A percentile compares a stretch with the other conserved stretches of the same genome.
These are phyloP conservation scores for Drosophila pseudoobscura DNA, from an alignment of 1,140 invertebrate genomes.

Conservation along the genomic window DNA sequence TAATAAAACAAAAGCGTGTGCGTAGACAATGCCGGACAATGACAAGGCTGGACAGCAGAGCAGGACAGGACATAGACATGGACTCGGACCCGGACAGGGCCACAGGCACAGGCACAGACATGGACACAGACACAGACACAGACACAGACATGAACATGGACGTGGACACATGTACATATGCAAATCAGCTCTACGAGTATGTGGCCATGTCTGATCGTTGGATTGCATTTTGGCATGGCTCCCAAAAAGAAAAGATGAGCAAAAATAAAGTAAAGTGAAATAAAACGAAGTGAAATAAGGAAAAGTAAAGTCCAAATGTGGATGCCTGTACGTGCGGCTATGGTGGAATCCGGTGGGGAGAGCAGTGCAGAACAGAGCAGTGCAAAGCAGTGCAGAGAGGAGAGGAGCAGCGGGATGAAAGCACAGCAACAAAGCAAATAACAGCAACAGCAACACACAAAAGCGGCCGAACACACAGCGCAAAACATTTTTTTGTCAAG, in stretches of 20 bases:
- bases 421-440: slow-evolving; percentile 39
- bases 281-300: slow-evolving; percentile 25
- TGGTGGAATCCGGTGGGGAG: slow-evolving; percentile 20
- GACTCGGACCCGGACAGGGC: slow-evolving; percentile 3
- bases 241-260: slow-evolving; percentile 29
- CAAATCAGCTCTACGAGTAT: too few species aligned
- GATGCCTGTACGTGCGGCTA: slow-evolving; percentile 70
- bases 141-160: slow-evolving; percentile 39
- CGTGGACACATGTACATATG: too few species aligned
- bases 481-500: slow-evolving; percentile 78
- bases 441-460: slow-evolving; percentile 59
- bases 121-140: slow-evolving; percentile 26
- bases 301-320: slow-evolving; percentile 58
- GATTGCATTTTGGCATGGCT: slow-evolving; percentile 47
- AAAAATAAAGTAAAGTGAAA: slow-evolving; percentile 32
- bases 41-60: slow-evolving; percentile 29
- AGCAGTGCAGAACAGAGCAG: background rate
- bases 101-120: slow-evolving; percentile 26
- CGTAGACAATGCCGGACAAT: slow-evolving; percentile 53
- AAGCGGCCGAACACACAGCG: slow-evolving; percentile 79
- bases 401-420: background rate
- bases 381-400: background rate
- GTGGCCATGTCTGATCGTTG: slow-evolving; percentile 34
- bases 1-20: slow-evolving; percentile 41
- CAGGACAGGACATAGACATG: slow-evolving; percentile 19